These are phyloP conservation scores for Elysia chlorotica DNA, from an alignment of 1,140 invertebrate genomes.

Conservation along the genomic window DNA sequence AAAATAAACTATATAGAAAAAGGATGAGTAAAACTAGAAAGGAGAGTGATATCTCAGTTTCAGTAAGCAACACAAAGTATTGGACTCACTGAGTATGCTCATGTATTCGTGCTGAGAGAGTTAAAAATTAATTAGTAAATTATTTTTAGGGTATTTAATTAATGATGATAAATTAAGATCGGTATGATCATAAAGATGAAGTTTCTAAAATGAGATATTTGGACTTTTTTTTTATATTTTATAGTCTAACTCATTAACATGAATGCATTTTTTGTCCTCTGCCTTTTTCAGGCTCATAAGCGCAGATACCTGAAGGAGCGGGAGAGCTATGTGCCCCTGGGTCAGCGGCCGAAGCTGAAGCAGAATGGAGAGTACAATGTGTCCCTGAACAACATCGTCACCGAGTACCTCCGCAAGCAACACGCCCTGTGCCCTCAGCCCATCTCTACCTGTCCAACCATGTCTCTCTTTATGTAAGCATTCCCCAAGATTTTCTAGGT, in stretches of 20 bases:
- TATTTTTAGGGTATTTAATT: too few species aligned
- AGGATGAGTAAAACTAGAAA: too few species aligned
- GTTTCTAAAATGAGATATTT: too few species aligned
- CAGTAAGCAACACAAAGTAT: too few species aligned
- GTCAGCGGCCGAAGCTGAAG: constrained; percentile 27
- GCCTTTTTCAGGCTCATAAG: constrained; percentile 10
- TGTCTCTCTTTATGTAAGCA: constrained; percentile 63
- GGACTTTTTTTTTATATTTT: neutral
- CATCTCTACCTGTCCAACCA: constrained; percentile 67
- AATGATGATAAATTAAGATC: too few species aligned
- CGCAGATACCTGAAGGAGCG: constrained; percentile 34
- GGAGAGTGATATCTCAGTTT: too few species aligned
- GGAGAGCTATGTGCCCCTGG: constrained; percentile 30
- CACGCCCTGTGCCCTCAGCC: constrained; percentile 66
- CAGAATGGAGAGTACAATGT: constrained; percentile 39
- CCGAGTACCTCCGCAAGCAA: constrained; percentile 94
- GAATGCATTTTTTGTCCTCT: constrained; percentile 1
- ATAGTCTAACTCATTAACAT: neutral
- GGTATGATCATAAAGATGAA: too few species aligned
- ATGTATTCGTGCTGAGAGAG: too few species aligned
- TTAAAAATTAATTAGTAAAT: too few species aligned
- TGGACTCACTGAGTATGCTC: too few species aligned
- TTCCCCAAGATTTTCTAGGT: too few species aligned
- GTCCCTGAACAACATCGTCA: constrained; percentile 86
- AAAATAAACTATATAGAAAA: too few species aligned